Evolutionary conservation across 2,888 invertebrate species (phyloP).

Genomic region (Stegana nigrithorax): DNA sequence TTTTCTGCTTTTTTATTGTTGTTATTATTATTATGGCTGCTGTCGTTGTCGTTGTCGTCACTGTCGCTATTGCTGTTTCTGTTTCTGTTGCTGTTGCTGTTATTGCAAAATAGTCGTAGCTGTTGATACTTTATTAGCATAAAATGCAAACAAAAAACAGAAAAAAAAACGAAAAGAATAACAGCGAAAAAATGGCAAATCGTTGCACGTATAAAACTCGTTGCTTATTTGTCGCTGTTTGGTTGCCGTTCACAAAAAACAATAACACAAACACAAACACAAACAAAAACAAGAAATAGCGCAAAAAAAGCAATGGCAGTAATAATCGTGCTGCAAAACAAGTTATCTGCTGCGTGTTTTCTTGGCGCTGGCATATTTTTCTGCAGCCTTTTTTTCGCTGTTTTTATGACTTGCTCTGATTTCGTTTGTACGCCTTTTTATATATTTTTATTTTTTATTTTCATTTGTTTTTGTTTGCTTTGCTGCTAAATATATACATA

Average conservation of each 20-base stretch:
- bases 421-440: neutral
- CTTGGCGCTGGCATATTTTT: neutral
- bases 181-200: constrained; percentile 27
- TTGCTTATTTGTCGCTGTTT: too few relatives aligned
- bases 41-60: constrained; percentile 25
- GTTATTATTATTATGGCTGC: neutral
- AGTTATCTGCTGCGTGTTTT: neutral
- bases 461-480: constrained; percentile 21
- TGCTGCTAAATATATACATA: constrained; percentile 24
- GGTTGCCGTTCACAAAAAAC: constrained; percentile 11
- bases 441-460: too few relatives aligned
- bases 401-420: neutral
- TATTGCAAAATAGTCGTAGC: neutral
- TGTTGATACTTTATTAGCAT: constrained; percentile 49
- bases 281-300: too few relatives aligned
- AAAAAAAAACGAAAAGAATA: constrained; percentile 22
- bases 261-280: constrained; percentile 19
- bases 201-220: too few relatives aligned
- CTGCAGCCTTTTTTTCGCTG: neutral
- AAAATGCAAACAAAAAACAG: too few relatives aligned
- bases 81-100: constrained; percentile 11
- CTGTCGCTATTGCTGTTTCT: neutral
- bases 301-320: neutral
- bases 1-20: too few relatives aligned
- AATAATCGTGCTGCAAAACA: constrained; percentile 1